These are phyloP conservation scores for Acronicta alni DNA, from an alignment of 2,888 invertebrate genomes.

Conservation along the genomic window DNA sequence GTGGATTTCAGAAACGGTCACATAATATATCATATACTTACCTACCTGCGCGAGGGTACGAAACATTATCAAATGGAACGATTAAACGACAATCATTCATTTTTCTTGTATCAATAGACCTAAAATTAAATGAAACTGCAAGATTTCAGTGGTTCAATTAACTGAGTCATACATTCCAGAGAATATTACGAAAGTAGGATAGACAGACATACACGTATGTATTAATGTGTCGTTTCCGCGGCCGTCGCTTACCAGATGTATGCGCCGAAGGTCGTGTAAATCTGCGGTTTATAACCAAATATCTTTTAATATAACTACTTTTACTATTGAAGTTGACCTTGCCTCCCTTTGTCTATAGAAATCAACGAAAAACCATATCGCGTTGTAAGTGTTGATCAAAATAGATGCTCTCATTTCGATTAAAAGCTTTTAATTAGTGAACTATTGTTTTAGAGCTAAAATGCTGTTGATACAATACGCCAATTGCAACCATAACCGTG, in stretches of 20 bases:
- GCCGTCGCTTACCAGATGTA: constrained; percentile 36
- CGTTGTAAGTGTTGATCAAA: not conserved
- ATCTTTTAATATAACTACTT: constrained; percentile 27
- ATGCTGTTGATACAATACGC: too few relatives aligned
- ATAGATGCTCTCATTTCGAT: too few relatives aligned
- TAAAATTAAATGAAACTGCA: not conserved
- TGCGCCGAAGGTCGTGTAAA: constrained; percentile 39
- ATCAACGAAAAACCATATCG: constrained; percentile 1
- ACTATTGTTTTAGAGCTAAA: too few relatives aligned
- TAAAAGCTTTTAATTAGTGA: too few relatives aligned
- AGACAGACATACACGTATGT: constrained; percentile 29
- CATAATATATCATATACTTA: not conserved
- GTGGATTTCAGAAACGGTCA: constrained; percentile 48
- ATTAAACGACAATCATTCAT: constrained; percentile 4
- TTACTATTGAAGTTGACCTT: constrained; percentile 12
- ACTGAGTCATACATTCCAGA: constrained; percentile 45
- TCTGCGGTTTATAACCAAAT: constrained; percentile 41
- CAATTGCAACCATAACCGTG: too few relatives aligned
- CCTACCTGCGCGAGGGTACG: not conserved
- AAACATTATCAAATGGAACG: constrained; percentile 9
- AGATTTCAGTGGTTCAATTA: constrained; percentile 13
- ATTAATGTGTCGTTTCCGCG: constrained; percentile 50
- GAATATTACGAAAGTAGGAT: constrained; percentile 20
- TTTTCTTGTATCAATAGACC: not conserved
- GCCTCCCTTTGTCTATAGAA: constrained; percentile 14